Base-by-base conservation (phyloP, 1,140 invertebrate species). In the Calycopis cecrops region DNA sequence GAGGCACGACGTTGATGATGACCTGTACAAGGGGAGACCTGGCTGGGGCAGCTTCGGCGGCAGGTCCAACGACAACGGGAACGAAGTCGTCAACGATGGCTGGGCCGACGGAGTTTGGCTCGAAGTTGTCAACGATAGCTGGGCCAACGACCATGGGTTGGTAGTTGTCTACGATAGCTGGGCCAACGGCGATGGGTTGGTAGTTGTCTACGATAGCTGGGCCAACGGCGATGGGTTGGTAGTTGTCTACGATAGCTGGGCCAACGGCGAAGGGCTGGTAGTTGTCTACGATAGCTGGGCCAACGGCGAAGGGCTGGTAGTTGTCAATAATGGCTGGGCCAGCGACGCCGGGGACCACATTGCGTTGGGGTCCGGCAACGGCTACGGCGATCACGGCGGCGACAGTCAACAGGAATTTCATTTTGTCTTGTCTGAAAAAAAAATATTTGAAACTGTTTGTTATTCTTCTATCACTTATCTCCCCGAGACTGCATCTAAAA, bases 351-450 rank as follows among this genome's bases (percentile, higher is more conserved):
- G 38, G n/a, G 4, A 34, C 21, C 21, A 28, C 16, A 28, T 53
- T 33, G 52, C 52, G 52, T 33, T 38, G 28, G 8, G 52, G 52
- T 21, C 52, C 69, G 37, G 68, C 74, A 56, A 71, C 72, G 44
- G 67, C 73, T 51, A 73, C 62, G 47, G 69, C 66, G 37, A 73
- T 54, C 33, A 74, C 40, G 47, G 72, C 65, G 48, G 65, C 47
- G 38, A 58, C 48, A 18, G 69, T 35, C 12, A 71, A 48, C 8
- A 54, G 40, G 57, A 69, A 65, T 67, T 67, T 67, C 71, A 73
- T 62, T n/a, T 44, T 71, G 54, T 64, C 54, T n/a, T n/a, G n/a
- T n/a, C n/a, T 64, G 42, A 2, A 28, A 28, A 28, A 28, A 28
- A n/a, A n/a, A n/a, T n/a, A n/a, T n/a, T 28, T 28, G 2, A 28